phyloP scores from a whole-genome alignment of 2,888 invertebrate genomes.

The Taphrorychus bicolor region DNA sequence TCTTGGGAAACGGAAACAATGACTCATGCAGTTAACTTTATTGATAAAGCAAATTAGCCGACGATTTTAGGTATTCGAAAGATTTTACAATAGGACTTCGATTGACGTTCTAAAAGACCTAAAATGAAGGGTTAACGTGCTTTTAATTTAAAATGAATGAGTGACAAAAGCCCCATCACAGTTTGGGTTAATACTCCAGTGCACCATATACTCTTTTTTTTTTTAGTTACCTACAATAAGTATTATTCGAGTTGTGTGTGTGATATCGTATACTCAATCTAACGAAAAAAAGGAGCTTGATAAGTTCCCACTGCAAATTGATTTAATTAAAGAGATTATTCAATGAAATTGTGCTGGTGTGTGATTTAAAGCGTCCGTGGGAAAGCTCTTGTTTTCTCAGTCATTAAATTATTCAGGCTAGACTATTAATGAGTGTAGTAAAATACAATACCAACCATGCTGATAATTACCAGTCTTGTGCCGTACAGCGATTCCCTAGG shows the following conservation, averaged over 20 bases:
- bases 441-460: constrained; percentile 6
- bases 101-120: too few relatives aligned
- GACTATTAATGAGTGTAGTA: constrained; percentile 26
- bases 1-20: constrained; percentile 38
- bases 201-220: too few relatives aligned
- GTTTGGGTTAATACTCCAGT: too few relatives aligned
- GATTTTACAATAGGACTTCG: too few relatives aligned
- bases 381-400: constrained; percentile 34
- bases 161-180: too few relatives aligned
- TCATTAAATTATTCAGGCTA: constrained; percentile 34
- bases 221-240: background rate
- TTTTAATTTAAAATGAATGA: too few relatives aligned
- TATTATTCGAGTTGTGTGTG: background rate
- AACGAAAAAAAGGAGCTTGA: background rate
- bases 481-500: background rate
- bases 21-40: constrained; percentile 22
- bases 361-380: constrained; percentile 33
- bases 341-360: constrained; percentile 27
- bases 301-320: constrained; percentile 29
- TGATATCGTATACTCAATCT: background rate
- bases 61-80: background rate
- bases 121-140: too few relatives aligned
- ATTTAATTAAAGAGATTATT: constrained; percentile 27
- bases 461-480: constrained; percentile 1
- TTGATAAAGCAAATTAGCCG: background rate